Evolutionary conservation across 1,140 invertebrate species (phyloP).

Genomic region (Monomorium pharaonis): DNA sequence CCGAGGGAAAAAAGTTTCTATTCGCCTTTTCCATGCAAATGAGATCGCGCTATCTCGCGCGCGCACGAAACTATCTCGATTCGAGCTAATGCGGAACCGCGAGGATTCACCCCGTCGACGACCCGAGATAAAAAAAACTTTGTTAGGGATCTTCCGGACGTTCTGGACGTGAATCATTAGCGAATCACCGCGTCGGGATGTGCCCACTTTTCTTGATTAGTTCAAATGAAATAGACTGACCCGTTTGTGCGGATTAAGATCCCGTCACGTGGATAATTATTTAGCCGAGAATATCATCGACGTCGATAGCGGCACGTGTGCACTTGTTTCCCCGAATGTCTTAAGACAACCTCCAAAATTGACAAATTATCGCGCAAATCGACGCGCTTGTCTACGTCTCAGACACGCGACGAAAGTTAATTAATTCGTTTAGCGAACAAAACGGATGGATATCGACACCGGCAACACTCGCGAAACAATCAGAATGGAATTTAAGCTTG

Average conservation of each 20-base stretch:
- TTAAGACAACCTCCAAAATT: not conserved
- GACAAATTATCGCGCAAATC: constrained; percentile 14
- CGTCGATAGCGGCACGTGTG: not conserved
- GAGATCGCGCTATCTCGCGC: constrained; percentile 74
- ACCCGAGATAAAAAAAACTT: constrained; percentile 60
- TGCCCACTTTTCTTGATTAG: constrained; percentile 65
- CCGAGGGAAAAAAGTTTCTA: constrained; percentile 77
- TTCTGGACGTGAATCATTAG: constrained; percentile 70
- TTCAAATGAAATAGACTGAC: constrained; percentile 64
- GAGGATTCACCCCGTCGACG: constrained; percentile 52
- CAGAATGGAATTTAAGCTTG: constrained; percentile 62
- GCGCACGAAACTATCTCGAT: constrained; percentile 71
- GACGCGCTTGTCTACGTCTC: not conserved
- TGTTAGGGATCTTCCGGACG: constrained; percentile 24
- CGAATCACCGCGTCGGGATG: constrained; percentile 62
- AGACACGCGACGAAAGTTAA: constrained; percentile 32
- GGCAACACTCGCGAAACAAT: constrained; percentile 59
- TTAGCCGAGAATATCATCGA: not conserved
- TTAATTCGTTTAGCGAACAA: constrained; percentile 46
- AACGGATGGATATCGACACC: constrained; percentile 44
- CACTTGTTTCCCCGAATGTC: not conserved
- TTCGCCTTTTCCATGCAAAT: constrained; percentile 80
- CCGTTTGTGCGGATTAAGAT: not conserved
- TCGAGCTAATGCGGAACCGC: constrained; percentile 67
- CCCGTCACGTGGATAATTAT: constrained; percentile 32